phyloP scores from a whole-genome alignment of 2,797 vertebrate species.

The Arctocebus calabarensis region DNA sequence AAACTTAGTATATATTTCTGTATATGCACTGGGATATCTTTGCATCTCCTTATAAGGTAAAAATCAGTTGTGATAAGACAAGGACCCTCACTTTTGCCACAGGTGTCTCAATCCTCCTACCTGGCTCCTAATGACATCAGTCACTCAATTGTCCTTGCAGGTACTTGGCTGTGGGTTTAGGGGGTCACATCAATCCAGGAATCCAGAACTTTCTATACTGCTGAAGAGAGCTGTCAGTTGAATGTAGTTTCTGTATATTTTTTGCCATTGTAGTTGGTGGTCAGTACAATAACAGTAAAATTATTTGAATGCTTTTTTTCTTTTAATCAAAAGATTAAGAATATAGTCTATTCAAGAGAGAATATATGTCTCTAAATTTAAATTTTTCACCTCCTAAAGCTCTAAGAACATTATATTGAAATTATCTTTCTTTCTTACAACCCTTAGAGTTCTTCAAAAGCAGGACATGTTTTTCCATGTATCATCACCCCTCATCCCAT shows the following conservation, averaged over 20 bases:
- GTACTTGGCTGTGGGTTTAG: background rate
- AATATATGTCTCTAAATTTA: background rate
- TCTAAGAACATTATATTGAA: background rate
- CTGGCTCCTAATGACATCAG: too few relatives aligned
- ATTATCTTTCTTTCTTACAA: background rate
- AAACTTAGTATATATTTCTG: background rate
- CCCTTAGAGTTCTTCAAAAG: background rate
- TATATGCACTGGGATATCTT: background rate
- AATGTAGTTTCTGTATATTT: background rate
- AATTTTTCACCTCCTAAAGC: background rate
- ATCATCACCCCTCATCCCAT: background rate
- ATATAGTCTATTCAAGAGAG: background rate
- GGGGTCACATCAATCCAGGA: too few relatives aligned
- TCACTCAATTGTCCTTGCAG: background rate
- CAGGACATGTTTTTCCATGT: background rate
- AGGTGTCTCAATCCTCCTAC: background rate
- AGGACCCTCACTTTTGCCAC: background rate
- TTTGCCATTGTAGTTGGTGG: background rate
- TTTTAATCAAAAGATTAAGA: slow-evolving; percentile 17
- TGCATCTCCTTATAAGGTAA: background rate
- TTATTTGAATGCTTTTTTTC: background rate
- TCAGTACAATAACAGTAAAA: background rate
- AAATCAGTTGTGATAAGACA: background rate
- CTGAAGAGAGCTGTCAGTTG: background rate
- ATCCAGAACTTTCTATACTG: background rate